phyloP scores from a whole-genome alignment of 1,140 invertebrate species.

The Drosophila leontia region DNA sequence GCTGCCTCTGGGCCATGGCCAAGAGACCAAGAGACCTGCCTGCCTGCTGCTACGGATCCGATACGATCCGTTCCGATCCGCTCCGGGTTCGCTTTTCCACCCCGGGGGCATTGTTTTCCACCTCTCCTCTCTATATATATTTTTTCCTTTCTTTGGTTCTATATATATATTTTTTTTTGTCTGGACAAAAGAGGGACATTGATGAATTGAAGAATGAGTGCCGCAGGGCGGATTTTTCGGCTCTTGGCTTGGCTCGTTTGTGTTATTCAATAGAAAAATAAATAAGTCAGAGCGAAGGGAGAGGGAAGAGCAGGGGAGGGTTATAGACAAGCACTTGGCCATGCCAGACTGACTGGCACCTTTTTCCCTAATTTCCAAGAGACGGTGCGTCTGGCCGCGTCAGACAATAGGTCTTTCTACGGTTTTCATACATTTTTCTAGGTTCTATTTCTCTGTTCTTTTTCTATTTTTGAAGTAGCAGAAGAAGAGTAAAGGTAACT shows the following conservation, averaged over 20 bases:
- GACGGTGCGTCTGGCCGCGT: constrained; percentile 49
- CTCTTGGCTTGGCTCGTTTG: constrained; percentile 48
- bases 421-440: not conserved
- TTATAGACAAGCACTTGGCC: constrained; percentile 53
- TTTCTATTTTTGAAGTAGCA: not conserved
- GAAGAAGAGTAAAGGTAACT: constrained; percentile 37
- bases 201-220: constrained; percentile 83
- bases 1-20: constrained; percentile 39
- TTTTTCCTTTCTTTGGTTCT: constrained; percentile 21
- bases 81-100: constrained; percentile 46
- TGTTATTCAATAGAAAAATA: constrained; percentile 80
- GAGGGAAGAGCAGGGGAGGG: constrained; percentile 13
- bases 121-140: constrained; percentile 14
- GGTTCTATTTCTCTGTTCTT: not conserved
- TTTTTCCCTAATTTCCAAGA: constrained; percentile 60
- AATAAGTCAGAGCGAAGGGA: constrained; percentile 59
- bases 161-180: constrained; percentile 7
- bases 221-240: constrained; percentile 60
- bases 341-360: constrained; percentile 80
- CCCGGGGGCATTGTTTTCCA: constrained; percentile 67
- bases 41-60: constrained; percentile 24
- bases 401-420: constrained; percentile 6
- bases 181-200: constrained; percentile 57
- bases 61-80: constrained; percentile 36
- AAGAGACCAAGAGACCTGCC: constrained; percentile 32